phyloP scores from a whole-genome alignment of 2,113 vertebrate species.

The Chlorodrepanis virens region DNA sequence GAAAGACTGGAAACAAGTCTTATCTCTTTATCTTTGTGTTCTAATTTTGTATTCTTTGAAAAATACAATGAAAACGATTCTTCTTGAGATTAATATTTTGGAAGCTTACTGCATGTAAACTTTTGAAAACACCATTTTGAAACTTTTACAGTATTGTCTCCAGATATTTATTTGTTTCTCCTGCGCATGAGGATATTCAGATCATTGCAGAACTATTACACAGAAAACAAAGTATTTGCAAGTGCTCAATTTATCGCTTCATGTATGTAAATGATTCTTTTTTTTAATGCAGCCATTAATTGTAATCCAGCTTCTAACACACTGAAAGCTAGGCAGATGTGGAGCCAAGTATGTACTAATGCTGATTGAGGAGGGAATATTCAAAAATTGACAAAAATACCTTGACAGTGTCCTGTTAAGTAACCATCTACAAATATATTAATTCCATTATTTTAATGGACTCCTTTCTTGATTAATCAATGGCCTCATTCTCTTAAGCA shows the following conservation, averaged over 20 bases:
- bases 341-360: not conserved
- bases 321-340: not conserved
- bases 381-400: slow-evolving; percentile 14
- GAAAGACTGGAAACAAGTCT: not conserved
- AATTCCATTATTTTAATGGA: slow-evolving; percentile 52
- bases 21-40: slow-evolving; percentile 15
- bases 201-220: not conserved
- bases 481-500: slow-evolving; percentile 57
- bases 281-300: not conserved
- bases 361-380: not conserved
- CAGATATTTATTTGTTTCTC: not conserved
- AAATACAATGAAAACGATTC: not conserved
- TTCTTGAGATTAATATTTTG: not conserved
- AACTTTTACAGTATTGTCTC: not conserved
- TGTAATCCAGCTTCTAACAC: not conserved
- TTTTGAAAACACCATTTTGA: not conserved
- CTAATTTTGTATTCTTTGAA: slow-evolving; percentile 1
- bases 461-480: slow-evolving; percentile 58
- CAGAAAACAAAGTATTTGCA: not conserved
- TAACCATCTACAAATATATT: slow-evolving; percentile 36
- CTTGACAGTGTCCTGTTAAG: slow-evolving; percentile 37
- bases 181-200: not conserved
- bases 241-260: not conserved
- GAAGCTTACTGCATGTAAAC: not conserved
- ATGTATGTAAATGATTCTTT: not conserved